phyloP scores from a whole-genome alignment of 2,888 invertebrate genomes.

The Sturmia bella region DNA sequence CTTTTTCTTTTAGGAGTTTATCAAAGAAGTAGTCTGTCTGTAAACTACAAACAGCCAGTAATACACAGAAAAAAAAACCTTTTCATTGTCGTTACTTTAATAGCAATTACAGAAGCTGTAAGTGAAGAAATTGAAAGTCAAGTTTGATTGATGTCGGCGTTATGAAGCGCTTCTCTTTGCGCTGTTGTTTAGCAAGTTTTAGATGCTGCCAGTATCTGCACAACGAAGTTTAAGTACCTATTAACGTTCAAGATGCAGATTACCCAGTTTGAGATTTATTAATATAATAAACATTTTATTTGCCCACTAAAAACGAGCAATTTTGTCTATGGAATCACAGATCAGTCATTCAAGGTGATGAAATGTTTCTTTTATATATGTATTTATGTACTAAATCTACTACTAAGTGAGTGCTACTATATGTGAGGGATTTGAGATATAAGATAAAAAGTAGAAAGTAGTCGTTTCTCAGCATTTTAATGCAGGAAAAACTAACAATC shows the following conservation, averaged over 20 bases:
- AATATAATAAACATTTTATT: not conserved
- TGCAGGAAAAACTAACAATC: no score
- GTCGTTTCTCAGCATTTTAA: no score
- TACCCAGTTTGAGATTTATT: conserved; percentile 7
- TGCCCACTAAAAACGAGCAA: no score
- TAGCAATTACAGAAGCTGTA: conserved; percentile 69
- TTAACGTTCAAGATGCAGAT: conserved; percentile 29
- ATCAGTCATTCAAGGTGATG: no score
- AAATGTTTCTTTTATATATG: no score
- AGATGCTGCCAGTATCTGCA: not conserved
- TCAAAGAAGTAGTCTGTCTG: conserved; percentile 41
- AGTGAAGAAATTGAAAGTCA: conserved; percentile 70
- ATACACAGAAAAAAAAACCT: conserved; percentile 43
- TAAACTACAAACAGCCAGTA: conserved; percentile 12
- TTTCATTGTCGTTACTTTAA: conserved; percentile 67
- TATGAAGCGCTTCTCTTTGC: conserved; percentile 40
- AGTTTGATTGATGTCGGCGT: conserved; percentile 70
- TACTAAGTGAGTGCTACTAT: no score
- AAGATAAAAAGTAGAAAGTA: no score
- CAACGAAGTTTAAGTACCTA: conserved; percentile 45
- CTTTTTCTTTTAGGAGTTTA: conserved; percentile 32
- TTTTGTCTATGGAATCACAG: no score
- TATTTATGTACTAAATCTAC: no score
- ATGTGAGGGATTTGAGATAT: no score
- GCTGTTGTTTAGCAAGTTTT: conserved; percentile 1